Evolutionary conservation across 37 sponge, comb jelly and placozoan genomes (phyloP).

Genomic region (Corticium candelabrum): DNA sequence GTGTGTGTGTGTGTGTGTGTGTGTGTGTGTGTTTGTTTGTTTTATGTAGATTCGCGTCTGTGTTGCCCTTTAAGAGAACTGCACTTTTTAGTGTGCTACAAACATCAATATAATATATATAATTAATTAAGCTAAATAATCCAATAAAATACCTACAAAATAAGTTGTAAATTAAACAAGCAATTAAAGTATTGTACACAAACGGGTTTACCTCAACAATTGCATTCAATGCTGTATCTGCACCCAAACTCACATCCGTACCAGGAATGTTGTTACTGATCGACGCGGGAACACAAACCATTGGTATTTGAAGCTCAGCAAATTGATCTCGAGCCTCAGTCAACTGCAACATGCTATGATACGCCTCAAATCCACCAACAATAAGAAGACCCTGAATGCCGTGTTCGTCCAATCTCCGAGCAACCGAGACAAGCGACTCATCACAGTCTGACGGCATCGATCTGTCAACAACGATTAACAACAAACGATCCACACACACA

Average conservation of each 20-base stretch:
- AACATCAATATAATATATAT: too few relatives aligned
- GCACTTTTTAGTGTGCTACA: too few relatives aligned
- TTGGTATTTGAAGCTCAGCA: slow-evolving; percentile 65
- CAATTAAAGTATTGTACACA: too few relatives aligned
- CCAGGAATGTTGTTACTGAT: slow-evolving; percentile 98
- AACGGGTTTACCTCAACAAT: slow-evolving; percentile 35
- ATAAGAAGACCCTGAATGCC: slow-evolving; percentile 67
- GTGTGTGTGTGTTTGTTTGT: too few relatives aligned
- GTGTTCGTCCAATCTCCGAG: slow-evolving; percentile 42
- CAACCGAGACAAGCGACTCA: slow-evolving; percentile 57
- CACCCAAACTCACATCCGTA: slow-evolving; percentile 81
- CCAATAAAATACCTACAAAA: too few relatives aligned
- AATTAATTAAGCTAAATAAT: too few relatives aligned
- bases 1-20: too few relatives aligned
- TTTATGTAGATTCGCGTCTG: too few relatives aligned
- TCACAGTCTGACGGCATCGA: background rate
- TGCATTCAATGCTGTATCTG: slow-evolving; percentile 87
- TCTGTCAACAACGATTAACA: too few relatives aligned
- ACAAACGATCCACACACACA: too few relatives aligned
- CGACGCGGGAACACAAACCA: slow-evolving; percentile 76
- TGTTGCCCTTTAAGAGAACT: too few relatives aligned
- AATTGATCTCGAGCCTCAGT: slow-evolving; percentile 48
- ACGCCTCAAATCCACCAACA: slow-evolving; percentile 97
- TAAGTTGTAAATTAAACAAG: too few relatives aligned
- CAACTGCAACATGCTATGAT: slow-evolving; percentile 35